A percentile compares a stretch with the other conserved stretches of the same genome.
These are phyloP conservation scores for Carapus acus DNA, from an alignment of 2,797 vertebrate species.

Conservation along the genomic window DNA sequence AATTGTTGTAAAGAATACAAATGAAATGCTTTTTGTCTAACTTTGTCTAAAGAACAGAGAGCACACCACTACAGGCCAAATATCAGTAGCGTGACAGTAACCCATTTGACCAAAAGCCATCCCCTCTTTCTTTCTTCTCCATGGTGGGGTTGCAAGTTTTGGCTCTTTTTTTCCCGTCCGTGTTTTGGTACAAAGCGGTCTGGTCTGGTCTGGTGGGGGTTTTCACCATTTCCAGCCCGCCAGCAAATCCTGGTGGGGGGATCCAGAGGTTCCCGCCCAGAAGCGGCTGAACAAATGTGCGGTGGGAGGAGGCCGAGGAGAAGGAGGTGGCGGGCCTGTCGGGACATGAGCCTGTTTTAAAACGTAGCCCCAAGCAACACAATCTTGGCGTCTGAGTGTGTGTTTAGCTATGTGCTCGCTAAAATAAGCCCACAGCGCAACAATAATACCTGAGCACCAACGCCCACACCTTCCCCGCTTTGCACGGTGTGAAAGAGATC, in stretches of 20 bases:
- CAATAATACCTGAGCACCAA: not conserved
- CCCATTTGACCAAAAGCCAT: too few species aligned
- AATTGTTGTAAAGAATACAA: too few species aligned
- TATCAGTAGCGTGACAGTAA: too few species aligned
- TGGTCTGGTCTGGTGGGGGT: too few species aligned
- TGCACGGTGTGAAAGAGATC: not conserved
- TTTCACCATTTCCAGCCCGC: not conserved
- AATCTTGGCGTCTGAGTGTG: constrained; percentile 36
- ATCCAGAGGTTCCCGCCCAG: constrained; percentile 11
- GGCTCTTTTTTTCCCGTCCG: too few species aligned
- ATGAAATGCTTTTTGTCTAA: too few species aligned
- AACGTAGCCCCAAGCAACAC: constrained; percentile 26
- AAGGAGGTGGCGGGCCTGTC: constrained; percentile 38
- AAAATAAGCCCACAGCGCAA: not conserved
- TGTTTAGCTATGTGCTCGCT: constrained; percentile 11
- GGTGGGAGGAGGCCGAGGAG: not conserved
- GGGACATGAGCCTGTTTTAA: constrained; percentile 41
- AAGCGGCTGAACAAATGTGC: constrained; percentile 5
- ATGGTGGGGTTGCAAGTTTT: too few species aligned
- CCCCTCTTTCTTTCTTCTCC: too few species aligned
- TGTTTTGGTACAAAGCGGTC: not conserved
- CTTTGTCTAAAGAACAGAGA: too few species aligned
- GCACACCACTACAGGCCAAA: too few species aligned
- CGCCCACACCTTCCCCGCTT: not conserved
- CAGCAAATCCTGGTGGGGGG: not conserved